phyloP scores from a whole-genome alignment of 2,888 invertebrate species.

The Apodemia hepburni region DNA sequence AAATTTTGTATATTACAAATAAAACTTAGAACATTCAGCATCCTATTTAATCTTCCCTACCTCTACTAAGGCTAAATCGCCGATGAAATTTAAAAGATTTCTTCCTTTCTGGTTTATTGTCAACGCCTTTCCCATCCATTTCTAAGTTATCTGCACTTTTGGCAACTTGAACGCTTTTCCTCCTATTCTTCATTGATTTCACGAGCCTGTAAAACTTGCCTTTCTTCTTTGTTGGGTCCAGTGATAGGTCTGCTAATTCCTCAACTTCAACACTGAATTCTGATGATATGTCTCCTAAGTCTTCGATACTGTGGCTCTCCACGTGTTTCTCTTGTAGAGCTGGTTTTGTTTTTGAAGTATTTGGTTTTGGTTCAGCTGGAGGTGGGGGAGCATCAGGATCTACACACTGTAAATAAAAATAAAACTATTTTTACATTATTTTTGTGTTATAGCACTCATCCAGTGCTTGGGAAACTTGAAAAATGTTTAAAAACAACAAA shows the following conservation, averaged over 20 bases:
- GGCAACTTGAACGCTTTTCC: slow-evolving; percentile 72
- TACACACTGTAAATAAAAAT: slow-evolving; percentile 53
- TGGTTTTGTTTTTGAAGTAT: slow-evolving; percentile 57
- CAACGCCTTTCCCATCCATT: slow-evolving; percentile 49
- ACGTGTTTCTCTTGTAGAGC: slow-evolving; percentile 52
- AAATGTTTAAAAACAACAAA: too few relatives aligned
- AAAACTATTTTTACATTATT: background rate
- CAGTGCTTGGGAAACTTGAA: too few relatives aligned
- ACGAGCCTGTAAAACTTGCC: slow-evolving; percentile 72
- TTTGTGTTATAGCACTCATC: too few relatives aligned
- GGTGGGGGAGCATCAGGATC: slow-evolving; percentile 65
- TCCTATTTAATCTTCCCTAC: slow-evolving; percentile 57
- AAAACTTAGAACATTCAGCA: slow-evolving; percentile 31
- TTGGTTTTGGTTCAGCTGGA: slow-evolving; percentile 55
- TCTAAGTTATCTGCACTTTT: slow-evolving; percentile 66
- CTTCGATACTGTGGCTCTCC: slow-evolving; percentile 69
- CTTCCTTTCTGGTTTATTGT: slow-evolving; percentile 63
- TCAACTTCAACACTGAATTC: slow-evolving; percentile 74
- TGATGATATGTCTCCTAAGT: slow-evolving; percentile 71
- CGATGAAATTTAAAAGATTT: slow-evolving; percentile 70
- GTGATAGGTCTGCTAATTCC: slow-evolving; percentile 49
- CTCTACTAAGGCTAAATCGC: slow-evolving; percentile 67
- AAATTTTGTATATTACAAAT: slow-evolving; percentile 12
- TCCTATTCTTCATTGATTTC: slow-evolving; percentile 71
- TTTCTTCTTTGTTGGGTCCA: slow-evolving; percentile 60